Conservation (phyloP, 2,113 vertebrate species). For the Archilochus colubris region DNA sequence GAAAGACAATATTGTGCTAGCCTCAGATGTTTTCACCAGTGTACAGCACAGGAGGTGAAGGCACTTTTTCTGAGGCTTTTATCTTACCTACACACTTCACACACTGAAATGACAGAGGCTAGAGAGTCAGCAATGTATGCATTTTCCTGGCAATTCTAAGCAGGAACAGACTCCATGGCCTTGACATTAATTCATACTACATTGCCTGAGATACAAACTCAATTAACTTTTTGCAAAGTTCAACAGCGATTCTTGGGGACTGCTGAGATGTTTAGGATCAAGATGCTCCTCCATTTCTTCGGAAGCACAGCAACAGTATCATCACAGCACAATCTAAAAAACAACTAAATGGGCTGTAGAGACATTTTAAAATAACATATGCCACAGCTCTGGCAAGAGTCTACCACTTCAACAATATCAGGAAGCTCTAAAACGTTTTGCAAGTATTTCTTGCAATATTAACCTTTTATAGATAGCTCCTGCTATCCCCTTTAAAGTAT, state of each 20-base stretch:
- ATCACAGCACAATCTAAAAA: background rate
- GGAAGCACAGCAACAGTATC: background rate
- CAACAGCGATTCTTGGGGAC: background rate
- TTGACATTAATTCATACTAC: slow-evolving; percentile 54
- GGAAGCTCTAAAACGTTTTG: background rate
- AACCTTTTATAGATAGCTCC: slow-evolving; percentile 10
- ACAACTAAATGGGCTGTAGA: background rate
- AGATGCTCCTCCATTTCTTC: background rate
- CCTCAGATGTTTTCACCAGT: background rate
- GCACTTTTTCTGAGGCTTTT: slow-evolving; percentile 34
- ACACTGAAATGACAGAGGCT: slow-evolving; percentile 67
- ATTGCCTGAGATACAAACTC: slow-evolving; percentile 52
- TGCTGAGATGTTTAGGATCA: background rate
- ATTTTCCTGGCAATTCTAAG: slow-evolving; percentile 57
- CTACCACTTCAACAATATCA: background rate
- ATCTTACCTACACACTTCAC: slow-evolving; percentile 68
- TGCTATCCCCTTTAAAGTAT: background rate
- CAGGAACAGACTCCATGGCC: slow-evolving; percentile 30
- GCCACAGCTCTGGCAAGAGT: background rate
- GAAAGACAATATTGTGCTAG: background rate
- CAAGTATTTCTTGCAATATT: slow-evolving; percentile 39
- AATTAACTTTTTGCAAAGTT: slow-evolving; percentile 57
- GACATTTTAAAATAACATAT: background rate
- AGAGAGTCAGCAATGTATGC: slow-evolving; percentile 55
- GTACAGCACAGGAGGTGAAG: background rate